phyloP scores from a whole-genome alignment of 2,888 invertebrate genomes.

The Poecilobothrus nobilitatus region DNA sequence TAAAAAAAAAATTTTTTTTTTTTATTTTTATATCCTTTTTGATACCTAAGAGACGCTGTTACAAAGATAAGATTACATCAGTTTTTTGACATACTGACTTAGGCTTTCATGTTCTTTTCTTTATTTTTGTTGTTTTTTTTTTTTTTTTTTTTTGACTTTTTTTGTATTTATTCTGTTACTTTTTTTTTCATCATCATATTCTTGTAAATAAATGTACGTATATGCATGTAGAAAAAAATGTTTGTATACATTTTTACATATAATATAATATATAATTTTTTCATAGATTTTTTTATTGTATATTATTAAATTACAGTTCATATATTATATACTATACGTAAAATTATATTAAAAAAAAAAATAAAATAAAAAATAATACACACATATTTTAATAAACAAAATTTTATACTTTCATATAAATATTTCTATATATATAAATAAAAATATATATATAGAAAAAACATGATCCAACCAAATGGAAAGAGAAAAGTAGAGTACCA shows the following conservation, averaged over 20 bases:
- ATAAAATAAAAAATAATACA: neutral
- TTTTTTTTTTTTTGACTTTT: too few species aligned
- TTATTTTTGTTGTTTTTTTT: neutral
- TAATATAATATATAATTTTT: neutral
- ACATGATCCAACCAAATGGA: too few species aligned
- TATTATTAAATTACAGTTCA: neutral
- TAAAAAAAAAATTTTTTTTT: neutral
- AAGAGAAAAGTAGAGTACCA: neutral
- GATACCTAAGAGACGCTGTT: constrained; percentile 6
- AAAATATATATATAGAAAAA: neutral
- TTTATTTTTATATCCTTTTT: constrained; percentile 1
- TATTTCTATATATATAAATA: neutral
- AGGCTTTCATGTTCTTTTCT: neutral
- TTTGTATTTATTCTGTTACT: neutral
- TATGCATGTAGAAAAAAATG: neutral
- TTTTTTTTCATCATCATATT: neutral
- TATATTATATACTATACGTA: constrained; percentile 1
- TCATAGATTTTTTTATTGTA: neutral
- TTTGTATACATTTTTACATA: neutral
- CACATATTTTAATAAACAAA: neutral
- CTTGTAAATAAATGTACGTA: neutral
- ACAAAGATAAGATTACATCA: constrained; percentile 10
- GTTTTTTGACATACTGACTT: constrained; percentile 10
- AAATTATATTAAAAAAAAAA: neutral
- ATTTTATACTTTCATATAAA: neutral